phyloP scores from a whole-genome alignment of 2,888 invertebrate genomes.

The Ptilodon capucinus region DNA sequence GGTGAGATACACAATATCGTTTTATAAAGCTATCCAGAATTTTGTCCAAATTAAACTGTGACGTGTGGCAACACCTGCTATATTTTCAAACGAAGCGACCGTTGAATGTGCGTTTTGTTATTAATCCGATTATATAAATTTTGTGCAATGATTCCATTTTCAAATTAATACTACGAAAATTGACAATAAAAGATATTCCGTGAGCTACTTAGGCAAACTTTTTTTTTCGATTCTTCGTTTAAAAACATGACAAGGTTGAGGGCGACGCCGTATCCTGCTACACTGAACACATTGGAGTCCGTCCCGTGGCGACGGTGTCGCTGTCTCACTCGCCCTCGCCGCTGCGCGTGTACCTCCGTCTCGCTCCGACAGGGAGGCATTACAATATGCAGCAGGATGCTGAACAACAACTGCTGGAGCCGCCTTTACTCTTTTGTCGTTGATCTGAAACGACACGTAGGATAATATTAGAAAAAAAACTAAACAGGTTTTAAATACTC shows the following conservation, averaged over 20 bases:
- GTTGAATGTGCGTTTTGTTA: conserved; percentile 52
- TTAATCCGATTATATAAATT: conserved; percentile 21
- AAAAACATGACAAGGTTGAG: conserved; percentile 64
- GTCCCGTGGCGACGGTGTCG: conserved; percentile 48
- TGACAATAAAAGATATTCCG: conserved; percentile 39
- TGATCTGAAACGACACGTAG: conserved; percentile 89
- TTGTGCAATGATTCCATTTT: conserved; percentile 35
- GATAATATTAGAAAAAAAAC: too few relatives aligned
- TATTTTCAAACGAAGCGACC: conserved; percentile 56
- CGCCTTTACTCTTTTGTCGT: conserved; percentile 97
- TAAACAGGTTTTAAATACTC: too few relatives aligned
- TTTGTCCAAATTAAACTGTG: conserved; percentile 41
- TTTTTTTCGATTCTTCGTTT: conserved; percentile 43
- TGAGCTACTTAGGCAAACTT: conserved; percentile 35
- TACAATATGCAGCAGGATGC: conserved; percentile 97
- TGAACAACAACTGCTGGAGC: conserved; percentile 97
- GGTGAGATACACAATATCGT: conserved; percentile 64
- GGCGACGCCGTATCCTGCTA: conserved; percentile 58
- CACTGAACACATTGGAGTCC: conserved; percentile 73
- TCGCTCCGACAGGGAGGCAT: conserved; percentile 59
- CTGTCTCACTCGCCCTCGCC: conserved; percentile 51
- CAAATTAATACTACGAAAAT: conserved; percentile 34
- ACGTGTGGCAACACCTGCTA: conserved; percentile 48
- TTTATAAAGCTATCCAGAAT: conserved; percentile 58
- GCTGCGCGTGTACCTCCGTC: conserved; percentile 45